phyloP scores from a whole-genome alignment of 1,140 invertebrate genomes.

The Lysiphlebus fabarum region DNA sequence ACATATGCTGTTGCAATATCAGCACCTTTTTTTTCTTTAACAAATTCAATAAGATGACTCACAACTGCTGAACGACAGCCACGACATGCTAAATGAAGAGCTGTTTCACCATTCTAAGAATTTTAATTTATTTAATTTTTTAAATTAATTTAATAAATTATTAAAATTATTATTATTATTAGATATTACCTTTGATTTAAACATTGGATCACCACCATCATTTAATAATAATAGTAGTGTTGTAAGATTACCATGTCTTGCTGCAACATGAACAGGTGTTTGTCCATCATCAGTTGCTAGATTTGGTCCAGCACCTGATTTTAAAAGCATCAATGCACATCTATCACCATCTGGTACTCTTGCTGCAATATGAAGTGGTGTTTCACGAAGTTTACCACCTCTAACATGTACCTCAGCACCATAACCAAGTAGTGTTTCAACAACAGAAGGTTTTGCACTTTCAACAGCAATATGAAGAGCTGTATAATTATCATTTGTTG shows the following conservation, averaged over 20 bases:
- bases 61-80: constrained; percentile 85
- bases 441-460: constrained; percentile 90
- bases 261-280: constrained; percentile 89
- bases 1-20: constrained; percentile 72
- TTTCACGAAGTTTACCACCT: constrained; percentile 84
- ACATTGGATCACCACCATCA: constrained; percentile 85
- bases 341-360: constrained; percentile 89
- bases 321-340: constrained; percentile 95
- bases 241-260: constrained; percentile 80
- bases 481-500: constrained; percentile 89
- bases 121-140: too few species aligned
- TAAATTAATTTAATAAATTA: too few species aligned
- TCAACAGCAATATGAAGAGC: constrained; percentile 99
- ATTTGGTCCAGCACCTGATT: constrained; percentile 95
- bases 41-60: constrained; percentile 78
- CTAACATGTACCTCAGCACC: constrained; percentile 95
- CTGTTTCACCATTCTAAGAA: constrained; percentile 89
- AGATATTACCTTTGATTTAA: constrained; percentile 77
- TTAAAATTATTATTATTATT: too few species aligned
- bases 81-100: constrained; percentile 84
- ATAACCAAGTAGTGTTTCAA: constrained; percentile 93
- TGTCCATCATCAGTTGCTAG: constrained; percentile 88
- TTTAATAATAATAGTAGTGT: constrained; percentile 83
- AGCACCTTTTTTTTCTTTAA: constrained; percentile 70
- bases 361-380: constrained; percentile 93